Percentiles rank a stretch among this genome's conserved stretches.
Evolutionary conservation across 2,888 invertebrate species (phyloP).

Genomic region (Drosophila sordidula): DNA sequence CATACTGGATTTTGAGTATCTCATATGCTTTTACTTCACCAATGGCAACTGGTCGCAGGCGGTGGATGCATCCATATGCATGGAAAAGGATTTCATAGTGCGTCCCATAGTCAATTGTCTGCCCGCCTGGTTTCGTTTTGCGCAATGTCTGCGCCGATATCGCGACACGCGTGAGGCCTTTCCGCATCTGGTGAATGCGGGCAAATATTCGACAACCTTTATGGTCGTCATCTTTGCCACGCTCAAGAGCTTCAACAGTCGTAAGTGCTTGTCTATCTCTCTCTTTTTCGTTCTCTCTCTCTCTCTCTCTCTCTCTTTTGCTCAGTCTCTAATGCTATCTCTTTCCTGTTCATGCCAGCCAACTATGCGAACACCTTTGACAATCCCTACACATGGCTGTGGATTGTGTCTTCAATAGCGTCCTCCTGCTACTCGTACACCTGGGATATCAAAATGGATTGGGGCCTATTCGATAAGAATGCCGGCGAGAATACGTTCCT

Average conservation of each 20-base stretch:
- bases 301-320: neutral
- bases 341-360: constrained; percentile 82
- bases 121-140: constrained; percentile 99
- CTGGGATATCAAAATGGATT: constrained; percentile 99
- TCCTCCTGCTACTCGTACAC: constrained; percentile 98
- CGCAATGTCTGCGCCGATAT: constrained; percentile 98
- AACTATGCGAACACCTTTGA: constrained; percentile 88
- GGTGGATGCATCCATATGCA: constrained; percentile 88
- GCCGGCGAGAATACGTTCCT: constrained; percentile 96
- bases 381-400: constrained; percentile 94
- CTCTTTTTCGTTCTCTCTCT: neutral
- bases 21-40: constrained; percentile 95
- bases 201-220: constrained; percentile 99
- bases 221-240: constrained; percentile 95
- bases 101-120: constrained; percentile 95
- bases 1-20: constrained; percentile 96
- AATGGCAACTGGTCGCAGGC: constrained; percentile 90
- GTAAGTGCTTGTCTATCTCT: constrained; percentile 84
- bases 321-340: neutral
- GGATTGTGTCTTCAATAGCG: constrained; percentile 93
- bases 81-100: constrained; percentile 90
- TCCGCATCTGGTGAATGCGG: constrained; percentile 98
- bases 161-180: constrained; percentile 96
- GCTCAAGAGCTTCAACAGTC: constrained; percentile 88
- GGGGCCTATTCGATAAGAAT: constrained; percentile 97